Evolutionary conservation across 2,888 invertebrate genomes (phyloP).

Genomic region (Maniola hyperantus): DNA sequence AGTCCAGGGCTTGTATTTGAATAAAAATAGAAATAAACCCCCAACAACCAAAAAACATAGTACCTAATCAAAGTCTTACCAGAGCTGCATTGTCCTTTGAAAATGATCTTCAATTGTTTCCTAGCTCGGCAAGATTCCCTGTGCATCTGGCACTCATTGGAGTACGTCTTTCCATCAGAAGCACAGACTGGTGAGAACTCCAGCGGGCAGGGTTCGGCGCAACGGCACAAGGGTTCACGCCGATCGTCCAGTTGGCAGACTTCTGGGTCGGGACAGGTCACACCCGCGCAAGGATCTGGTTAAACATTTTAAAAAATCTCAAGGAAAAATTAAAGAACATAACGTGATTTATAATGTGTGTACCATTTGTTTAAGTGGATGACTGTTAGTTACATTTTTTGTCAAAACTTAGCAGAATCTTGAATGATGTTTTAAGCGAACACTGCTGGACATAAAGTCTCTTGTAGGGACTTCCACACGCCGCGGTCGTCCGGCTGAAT

Average conservation of each 20-base stretch:
- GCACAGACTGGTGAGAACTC: constrained; percentile 91
- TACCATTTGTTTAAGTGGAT: too few species aligned
- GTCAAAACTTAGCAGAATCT: too few species aligned
- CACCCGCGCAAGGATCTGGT: constrained; percentile 90
- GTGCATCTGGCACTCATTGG: constrained; percentile 92
- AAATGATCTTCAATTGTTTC: constrained; percentile 89
- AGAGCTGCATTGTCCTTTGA: constrained; percentile 91
- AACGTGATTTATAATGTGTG: too few species aligned
- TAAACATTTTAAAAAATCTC: neutral
- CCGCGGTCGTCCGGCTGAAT: too few species aligned
- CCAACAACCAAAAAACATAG: too few species aligned
- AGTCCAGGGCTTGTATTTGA: too few species aligned
- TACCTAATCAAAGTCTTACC: constrained; percentile 83
- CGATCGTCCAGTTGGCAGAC: constrained; percentile 92
- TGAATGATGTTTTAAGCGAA: too few species aligned
- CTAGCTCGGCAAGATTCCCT: constrained; percentile 91
- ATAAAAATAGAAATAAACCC: too few species aligned
- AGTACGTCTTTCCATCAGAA: constrained; percentile 91
- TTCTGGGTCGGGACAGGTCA: constrained; percentile 90
- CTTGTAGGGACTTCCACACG: too few species aligned
- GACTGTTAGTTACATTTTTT: too few species aligned
- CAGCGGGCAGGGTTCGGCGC: constrained; percentile 90
- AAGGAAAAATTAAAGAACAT: too few species aligned
- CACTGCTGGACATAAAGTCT: too few species aligned
- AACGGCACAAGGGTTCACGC: constrained; percentile 90